Evolutionary conservation across 2,888 invertebrate genomes (phyloP), one percentile per base, ranked within the genome.

Genomic region (Agrochola circellaris): DNA sequence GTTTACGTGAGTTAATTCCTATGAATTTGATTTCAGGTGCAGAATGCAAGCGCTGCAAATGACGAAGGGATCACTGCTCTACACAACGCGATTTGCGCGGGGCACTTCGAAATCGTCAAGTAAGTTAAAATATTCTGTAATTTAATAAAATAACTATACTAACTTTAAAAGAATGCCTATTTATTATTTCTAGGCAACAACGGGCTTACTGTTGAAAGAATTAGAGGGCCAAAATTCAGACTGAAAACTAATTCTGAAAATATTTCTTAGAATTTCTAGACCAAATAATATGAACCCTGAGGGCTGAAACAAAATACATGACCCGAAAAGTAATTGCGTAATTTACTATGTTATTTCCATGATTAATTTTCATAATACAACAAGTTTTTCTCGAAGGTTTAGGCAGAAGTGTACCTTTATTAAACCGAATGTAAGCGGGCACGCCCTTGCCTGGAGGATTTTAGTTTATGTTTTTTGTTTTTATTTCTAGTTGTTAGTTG

Each of bases 1-100:
- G 8, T 69, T 58, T 38, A 48, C 58, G 23, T 23, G 1, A n/a
- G 3, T 20, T 56, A 2, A 65, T 60, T 26, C n/a, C 1, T 38
- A n/a, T 62, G 3, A 62, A 42, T 56, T 13, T 42, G 9, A 73
- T 79, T 93, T 30, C 91, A 98, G 97, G 98, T 99, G 86, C 97
- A 98, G 88, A 99, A 99, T 97, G 99, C 99, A 60, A 99, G 99
- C 94, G 99, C 99, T 75, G 99, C 99, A 79, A 99, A 99, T 94
- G 99, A 99, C 95, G 99, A 99, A 96, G 99, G 99, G 74, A 99
- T 99, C 92, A 99, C 99, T 1, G 99, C 99, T 61, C 97, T 99
- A 79, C 99, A 99, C 97, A 99, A 99, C 95, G 99, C 99, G 89
- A 99, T 99, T 92, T 99, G 99, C 95, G 99, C 99, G 3, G 99